These are phyloP conservation scores for Crossocerus cetratus DNA, from an alignment of 2,888 invertebrate species.

Conservation along the genomic window DNA sequence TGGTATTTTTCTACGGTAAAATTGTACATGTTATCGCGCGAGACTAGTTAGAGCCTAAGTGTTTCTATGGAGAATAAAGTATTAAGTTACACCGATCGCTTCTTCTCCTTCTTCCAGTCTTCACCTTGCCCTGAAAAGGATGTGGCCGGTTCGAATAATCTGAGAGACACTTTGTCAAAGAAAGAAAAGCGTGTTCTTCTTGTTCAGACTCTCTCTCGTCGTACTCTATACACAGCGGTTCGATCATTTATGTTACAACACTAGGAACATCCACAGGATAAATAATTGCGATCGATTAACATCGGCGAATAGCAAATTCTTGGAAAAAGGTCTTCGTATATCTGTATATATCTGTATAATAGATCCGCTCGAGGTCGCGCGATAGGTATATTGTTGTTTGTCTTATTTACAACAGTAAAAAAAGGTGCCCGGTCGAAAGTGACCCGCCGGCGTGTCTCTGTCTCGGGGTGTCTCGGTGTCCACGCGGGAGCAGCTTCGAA, in stretches of 20 bases:
- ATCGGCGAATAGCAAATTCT: slow-evolving; percentile 51
- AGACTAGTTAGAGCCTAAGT: slow-evolving; percentile 26
- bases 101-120: slow-evolving; percentile 2
- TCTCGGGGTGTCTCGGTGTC: background rate
- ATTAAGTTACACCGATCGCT: slow-evolving; percentile 22
- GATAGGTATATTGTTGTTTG: slow-evolving; percentile 12
- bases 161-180: background rate
- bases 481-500: background rate
- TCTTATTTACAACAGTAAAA: slow-evolving; percentile 69
- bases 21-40: slow-evolving; percentile 7
- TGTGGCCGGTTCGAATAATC: background rate
- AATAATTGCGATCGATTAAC: slow-evolving; percentile 55
- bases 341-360: background rate
- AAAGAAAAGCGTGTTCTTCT: slow-evolving; percentile 25
- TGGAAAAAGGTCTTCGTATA: slow-evolving; percentile 38
- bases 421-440: slow-evolving; percentile 58
- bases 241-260: slow-evolving; percentile 54
- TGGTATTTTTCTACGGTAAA: slow-evolving; percentile 50
- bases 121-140: slow-evolving; percentile 37
- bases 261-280: slow-evolving; percentile 71
- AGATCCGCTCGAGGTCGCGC: slow-evolving; percentile 44
- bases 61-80: slow-evolving; percentile 45
- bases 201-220: slow-evolving; percentile 21
- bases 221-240: slow-evolving; percentile 41
- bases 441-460: slow-evolving; percentile 21